Evolutionary conservation across 2,797 vertebrate species (phyloP).

Genomic region (Brotula barbata): DNA sequence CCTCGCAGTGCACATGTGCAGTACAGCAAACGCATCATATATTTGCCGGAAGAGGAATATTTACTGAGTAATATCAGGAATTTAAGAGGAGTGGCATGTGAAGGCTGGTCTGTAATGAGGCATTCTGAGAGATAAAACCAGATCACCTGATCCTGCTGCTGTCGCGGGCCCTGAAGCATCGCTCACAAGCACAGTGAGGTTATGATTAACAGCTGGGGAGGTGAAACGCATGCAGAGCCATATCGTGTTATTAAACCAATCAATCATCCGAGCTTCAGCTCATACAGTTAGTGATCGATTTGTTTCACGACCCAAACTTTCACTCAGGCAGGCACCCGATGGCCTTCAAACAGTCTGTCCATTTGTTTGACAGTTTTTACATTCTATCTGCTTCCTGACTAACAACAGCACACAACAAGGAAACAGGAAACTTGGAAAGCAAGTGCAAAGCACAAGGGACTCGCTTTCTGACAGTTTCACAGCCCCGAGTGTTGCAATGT

Average conservation of each 20-base stretch:
- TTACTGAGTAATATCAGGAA: conserved; percentile 10
- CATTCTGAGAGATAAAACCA: conserved; percentile 54
- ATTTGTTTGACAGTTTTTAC: not conserved
- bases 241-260: conserved; percentile 32
- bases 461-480: not conserved
- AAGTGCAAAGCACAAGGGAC: not conserved
- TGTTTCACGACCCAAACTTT: not conserved
- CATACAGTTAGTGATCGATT: not conserved
- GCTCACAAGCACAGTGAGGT: conserved; percentile 45
- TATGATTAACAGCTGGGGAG: conserved; percentile 66
- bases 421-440: not conserved
- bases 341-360: too few species aligned
- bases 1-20: not conserved
- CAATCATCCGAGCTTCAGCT: conserved; percentile 24
- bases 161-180: conserved; percentile 43
- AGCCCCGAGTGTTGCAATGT: conserved; percentile 1
- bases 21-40: not conserved
- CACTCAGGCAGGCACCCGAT: too few species aligned
- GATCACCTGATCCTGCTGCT: conserved; percentile 59
- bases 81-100: conserved; percentile 40
- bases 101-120: conserved; percentile 25
- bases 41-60: not conserved
- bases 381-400: not conserved
- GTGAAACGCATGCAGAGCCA: conserved; percentile 6
- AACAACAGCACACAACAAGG: too few species aligned